Base-by-base conservation (phyloP, 2,888 invertebrate species). In the Drosophila neonasuta region DNA sequence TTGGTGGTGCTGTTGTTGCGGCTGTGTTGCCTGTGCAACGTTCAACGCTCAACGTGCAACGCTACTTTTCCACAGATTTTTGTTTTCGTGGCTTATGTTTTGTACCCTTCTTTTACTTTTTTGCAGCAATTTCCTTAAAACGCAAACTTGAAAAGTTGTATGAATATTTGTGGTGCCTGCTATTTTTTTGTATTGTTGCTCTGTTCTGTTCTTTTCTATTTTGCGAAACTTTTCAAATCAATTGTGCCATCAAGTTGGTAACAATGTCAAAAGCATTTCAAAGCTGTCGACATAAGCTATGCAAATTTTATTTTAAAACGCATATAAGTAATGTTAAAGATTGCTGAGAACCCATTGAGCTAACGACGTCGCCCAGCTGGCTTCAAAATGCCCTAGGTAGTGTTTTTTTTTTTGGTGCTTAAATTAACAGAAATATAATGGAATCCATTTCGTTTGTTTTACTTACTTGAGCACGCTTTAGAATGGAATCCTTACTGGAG, bases 121-220 rank as follows among this genome's bases (percentile, higher is more conserved):
- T 70, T 70, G 57, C 69, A n/a, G 69, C 85, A 81, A 81, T 81
- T 81, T 81, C 79, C 81, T 75, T 79, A 70, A 84, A 81, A 74
- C 80, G 71, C 79, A 75, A 82, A 82, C 78, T 80, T 76, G 58
- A 82, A 80, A 82, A 82, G 71, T 85, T 82, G 49, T 34, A 57
- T 58, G 59, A 71, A 74, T 71, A 73, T 74, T 79, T 66, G 65
- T 49, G 66, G 65, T 44, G 24, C 50, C 17, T 46, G 15, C 36
- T 39, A 32, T 44, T 30, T 57, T 54, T 24, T 24, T 24, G 24
- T 24, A 6, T 24, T 59, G 32, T 32, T 32, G 32, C 32, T 36
- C 4, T n/a, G 3, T 60, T 63, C 64, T 42, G 15, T 49, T 52
- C 48, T 48, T 46, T 58, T 62, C 60, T 11, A 36, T 61, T 54